Conservation (phyloP, 2,113 vertebrate species). For the Mola mola region DNA sequence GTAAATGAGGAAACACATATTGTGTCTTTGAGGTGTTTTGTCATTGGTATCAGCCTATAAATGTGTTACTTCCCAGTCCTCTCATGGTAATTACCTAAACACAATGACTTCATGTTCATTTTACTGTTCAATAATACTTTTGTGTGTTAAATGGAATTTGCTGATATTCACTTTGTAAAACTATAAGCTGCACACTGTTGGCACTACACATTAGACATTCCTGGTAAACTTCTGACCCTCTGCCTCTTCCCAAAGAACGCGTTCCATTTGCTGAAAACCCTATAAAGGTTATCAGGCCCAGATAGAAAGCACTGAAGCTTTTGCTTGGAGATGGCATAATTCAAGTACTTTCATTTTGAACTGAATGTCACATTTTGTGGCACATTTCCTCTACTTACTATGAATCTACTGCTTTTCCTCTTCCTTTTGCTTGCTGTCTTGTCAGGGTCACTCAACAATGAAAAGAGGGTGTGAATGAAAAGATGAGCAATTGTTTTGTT, state of each 20-base stretch:
- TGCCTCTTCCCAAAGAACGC: conserved; percentile 12
- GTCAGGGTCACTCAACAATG: conserved; percentile 50
- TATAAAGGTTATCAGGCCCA: conserved; percentile 55
- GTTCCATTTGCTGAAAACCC: conserved; percentile 38
- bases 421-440: conserved; percentile 21
- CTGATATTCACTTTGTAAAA: too few relatives aligned
- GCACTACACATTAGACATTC: too few relatives aligned
- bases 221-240: too few relatives aligned
- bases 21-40: too few relatives aligned
- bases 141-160: too few relatives aligned
- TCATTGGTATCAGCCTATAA: too few relatives aligned
- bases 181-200: too few relatives aligned
- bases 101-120: too few relatives aligned
- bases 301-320: conserved; percentile 53
- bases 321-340: conserved; percentile 50
- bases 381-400: conserved; percentile 35
- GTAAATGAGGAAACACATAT: too few relatives aligned
- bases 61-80: too few relatives aligned
- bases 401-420: conserved; percentile 45
- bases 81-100: too few relatives aligned
- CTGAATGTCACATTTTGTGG: conserved; percentile 59
- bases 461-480: conserved; percentile 41
- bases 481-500: conserved; percentile 20
- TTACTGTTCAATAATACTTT: too few relatives aligned
- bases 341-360: conserved; percentile 63